These are phyloP conservation scores for Oryctolagus cuniculus DNA, from an alignment of 2,113 vertebrate genomes.

Conservation along the genomic window mOryCun1.1 NC_091440.1:77921001-77921500, in stretches of 20 bases:
- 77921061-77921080: not conserved
- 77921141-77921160: not conserved
- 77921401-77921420: not conserved
- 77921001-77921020: not conserved
- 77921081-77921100: not conserved
- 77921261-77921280: not conserved
- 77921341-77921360: constrained; percentile 1
- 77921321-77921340: not conserved
- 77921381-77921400: not conserved
- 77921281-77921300: not conserved
- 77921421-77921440: not conserved
- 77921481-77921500: not conserved
- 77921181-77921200: constrained; percentile 28
- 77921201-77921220: not conserved
- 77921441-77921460: constrained; percentile 18
- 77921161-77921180: not conserved
- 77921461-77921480: not conserved
- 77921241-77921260: not conserved
- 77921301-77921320: not conserved
- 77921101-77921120: not conserved
- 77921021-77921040: not conserved
- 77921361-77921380: not conserved
- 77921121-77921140: not conserved
- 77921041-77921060: not conserved
- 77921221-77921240: not conserved